A percentile compares a stretch with the other conserved stretches of the same genome.
phyloP scores from a whole-genome alignment of 2,888 invertebrate species.

The Terebella lapidaria region DNA sequence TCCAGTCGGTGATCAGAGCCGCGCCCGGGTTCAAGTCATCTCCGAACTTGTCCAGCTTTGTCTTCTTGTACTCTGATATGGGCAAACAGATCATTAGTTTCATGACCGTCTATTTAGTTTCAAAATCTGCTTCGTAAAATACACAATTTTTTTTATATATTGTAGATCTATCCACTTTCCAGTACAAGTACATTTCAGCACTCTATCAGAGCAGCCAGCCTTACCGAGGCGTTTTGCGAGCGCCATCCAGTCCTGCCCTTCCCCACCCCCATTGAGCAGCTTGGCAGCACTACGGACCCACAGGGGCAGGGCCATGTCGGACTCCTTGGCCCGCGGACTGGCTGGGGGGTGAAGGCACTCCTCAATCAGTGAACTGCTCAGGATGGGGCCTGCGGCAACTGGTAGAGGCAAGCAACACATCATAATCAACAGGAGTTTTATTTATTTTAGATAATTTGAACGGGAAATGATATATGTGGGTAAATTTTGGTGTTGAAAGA shows the following conservation, averaged over 20 bases:
- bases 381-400: too few species aligned
- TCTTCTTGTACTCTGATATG: conserved; percentile 50
- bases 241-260: conserved; percentile 52
- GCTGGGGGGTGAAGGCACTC: too few species aligned
- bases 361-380: too few species aligned
- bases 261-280: conserved; percentile 48
- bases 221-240: conserved; percentile 43
- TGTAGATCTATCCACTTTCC: too few species aligned
- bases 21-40: conserved; percentile 52
- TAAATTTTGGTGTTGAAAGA: too few species aligned
- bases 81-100: not conserved
- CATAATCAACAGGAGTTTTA: not conserved
- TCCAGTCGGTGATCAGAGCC: conserved; percentile 53
- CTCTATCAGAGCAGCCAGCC: too few species aligned
- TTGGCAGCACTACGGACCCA: conserved; percentile 54
- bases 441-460: not conserved
- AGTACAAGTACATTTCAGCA: too few species aligned
- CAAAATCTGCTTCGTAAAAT: too few species aligned
- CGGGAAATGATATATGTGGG: too few species aligned
- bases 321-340: not conserved
- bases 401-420: too few species aligned
- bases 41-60: conserved; percentile 45
- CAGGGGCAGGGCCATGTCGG: conserved; percentile 35
- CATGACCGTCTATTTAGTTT: too few species aligned
- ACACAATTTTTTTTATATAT: too few species aligned